Evolutionary conservation across 2,888 invertebrate genomes (phyloP).

Genomic region (Acleris laterana): DNA sequence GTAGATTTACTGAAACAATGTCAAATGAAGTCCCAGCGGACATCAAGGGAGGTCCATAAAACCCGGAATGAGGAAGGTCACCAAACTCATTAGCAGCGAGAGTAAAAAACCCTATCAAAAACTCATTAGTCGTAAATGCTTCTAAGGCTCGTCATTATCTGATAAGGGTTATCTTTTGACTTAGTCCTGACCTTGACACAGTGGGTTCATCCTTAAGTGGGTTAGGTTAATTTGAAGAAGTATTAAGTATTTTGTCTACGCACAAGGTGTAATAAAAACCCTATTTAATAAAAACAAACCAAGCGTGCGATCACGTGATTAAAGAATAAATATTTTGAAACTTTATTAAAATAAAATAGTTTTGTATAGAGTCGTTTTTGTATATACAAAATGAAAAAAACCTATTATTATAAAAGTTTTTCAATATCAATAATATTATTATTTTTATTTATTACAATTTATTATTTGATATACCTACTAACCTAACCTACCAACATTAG

Average conservation of each 20-base stretch:
- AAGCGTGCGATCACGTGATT: no score
- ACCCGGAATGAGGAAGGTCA: constrained; percentile 38
- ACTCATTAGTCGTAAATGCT: constrained; percentile 33
- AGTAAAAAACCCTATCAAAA: constrained; percentile 40
- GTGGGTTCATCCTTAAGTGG: constrained; percentile 16
- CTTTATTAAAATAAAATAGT: no score
- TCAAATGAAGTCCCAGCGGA: not conserved
- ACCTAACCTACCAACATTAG: no score
- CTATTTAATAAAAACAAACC: no score
- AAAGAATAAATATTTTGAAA: no score
- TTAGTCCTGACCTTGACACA: constrained; percentile 24
- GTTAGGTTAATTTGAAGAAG: constrained; percentile 19
- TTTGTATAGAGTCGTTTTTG: no score
- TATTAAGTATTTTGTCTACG: not conserved
- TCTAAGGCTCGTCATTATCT: constrained; percentile 22
- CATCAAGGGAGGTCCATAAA: constrained; percentile 31
- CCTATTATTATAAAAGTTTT: no score
- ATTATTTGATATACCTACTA: no score
- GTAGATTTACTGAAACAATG: not conserved
- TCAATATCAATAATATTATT: no score
- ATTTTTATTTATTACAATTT: no score
- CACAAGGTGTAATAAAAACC: not conserved
- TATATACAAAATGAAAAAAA: no score
- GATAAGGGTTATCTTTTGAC: constrained; percentile 29
- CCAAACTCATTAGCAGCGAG: constrained; percentile 14